phyloP scores from a whole-genome alignment of 2,888 invertebrate genomes.

The Eretmocerus hayati region DNA sequence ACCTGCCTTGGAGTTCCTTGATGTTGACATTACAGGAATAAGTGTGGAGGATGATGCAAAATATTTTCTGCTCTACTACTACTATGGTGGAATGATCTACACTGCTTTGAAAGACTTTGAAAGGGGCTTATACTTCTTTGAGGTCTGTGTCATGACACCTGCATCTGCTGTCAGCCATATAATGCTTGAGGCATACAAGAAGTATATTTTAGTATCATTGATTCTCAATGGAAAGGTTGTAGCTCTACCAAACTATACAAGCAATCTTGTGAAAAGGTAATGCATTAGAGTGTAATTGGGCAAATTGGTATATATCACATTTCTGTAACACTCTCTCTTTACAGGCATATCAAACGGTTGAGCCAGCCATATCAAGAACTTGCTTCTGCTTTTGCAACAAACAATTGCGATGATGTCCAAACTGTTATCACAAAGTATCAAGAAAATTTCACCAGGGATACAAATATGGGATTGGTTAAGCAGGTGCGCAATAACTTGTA shows the following conservation, averaged over 20 bases:
- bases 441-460: conserved; percentile 72
- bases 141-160: conserved; percentile 93
- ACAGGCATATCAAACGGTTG: conserved; percentile 73
- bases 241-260: conserved; percentile 81
- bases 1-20: conserved; percentile 79
- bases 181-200: conserved; percentile 96
- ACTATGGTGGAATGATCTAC: conserved; percentile 97
- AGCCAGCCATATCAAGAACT: conserved; percentile 85
- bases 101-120: conserved; percentile 89
- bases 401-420: conserved; percentile 65
- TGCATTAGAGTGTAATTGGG: not conserved
- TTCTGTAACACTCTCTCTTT: not conserved
- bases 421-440: conserved; percentile 67
- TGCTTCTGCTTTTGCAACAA: conserved; percentile 71
- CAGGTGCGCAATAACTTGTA: conserved; percentile 84
- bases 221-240: conserved; percentile 86
- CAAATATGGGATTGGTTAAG: conserved; percentile 68
- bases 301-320: not conserved
- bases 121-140: conserved; percentile 88
- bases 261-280: conserved; percentile 68
- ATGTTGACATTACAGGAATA: conserved; percentile 87
- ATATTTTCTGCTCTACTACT: conserved; percentile 89
- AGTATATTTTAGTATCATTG: conserved; percentile 86
- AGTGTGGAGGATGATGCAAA: conserved; percentile 83
- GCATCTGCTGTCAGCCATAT: conserved; percentile 91